Evolutionary conservation across 2,888 invertebrate genomes (phyloP), one percentile per base, ranked within the genome.

Genomic region (Molorchus minor): DNA sequence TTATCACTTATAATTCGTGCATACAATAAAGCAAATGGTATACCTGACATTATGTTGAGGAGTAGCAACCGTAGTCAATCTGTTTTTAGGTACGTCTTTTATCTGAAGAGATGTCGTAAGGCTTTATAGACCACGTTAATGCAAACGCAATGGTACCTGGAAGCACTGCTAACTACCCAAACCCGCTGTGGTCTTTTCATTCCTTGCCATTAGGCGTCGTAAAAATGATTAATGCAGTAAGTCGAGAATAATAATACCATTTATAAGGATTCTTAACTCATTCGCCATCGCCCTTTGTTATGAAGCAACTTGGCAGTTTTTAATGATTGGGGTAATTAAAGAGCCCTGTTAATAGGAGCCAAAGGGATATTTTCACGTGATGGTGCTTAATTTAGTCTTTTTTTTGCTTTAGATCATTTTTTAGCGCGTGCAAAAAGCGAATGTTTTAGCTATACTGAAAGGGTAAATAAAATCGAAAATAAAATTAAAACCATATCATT

Each of bases 191-290:
- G 29, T 2, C 44, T 29, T 44, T 44, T 15, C 19, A 15, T 44
- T 29, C 44, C 29, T 29, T 29, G 3, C 44, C 13, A 12, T 45
- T 2, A 16, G 7, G 30, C 51, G 15, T 25, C 38, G 29, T 51
- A 51, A 51, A 51, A 51, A 51, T 51, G 51, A 51, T 51, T 51
- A 51, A 51, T 51, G 40, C 15, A 40, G 40, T 20, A 21, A 40
- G 8, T 2, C 25, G 21, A 8, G 51, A 15, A 43, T 17, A 20
- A 33, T 54, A 41, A 43, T 15, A 35, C 54, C 16, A 36, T 49
- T 25, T 36, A 49, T 49, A 21, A 38, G 8, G 21, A 38, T 21
- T 38, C 17, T 49, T 49, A 38, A n/a, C n/a, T n/a, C n/a, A n/a
- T n/a, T 49, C 49, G 49, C 25, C 13, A 21, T 16, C 12, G n/a